Conservation (phyloP, 2,888 invertebrate species). For the Nezara viridula region DNA sequence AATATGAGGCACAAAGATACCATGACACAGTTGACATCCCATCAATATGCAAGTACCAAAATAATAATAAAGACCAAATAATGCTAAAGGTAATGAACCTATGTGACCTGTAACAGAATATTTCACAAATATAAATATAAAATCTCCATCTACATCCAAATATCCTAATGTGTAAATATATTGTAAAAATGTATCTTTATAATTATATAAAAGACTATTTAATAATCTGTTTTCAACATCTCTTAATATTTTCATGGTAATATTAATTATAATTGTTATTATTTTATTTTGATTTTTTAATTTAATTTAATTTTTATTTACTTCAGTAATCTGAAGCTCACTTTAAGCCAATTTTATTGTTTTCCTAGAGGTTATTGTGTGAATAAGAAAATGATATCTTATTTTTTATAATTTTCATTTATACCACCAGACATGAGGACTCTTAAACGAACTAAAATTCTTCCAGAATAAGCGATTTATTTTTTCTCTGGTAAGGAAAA, state of each 20-base stretch:
- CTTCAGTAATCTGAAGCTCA: background rate
- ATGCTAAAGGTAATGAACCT: slow-evolving; percentile 52
- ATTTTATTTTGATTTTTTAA: too few species aligned
- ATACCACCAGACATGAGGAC: too few species aligned
- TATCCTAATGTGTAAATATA: background rate
- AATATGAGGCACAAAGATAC: slow-evolving; percentile 75
- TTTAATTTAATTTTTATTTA: background rate
- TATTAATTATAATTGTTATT: too few species aligned
- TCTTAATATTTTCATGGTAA: too few species aligned
- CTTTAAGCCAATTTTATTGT: background rate
- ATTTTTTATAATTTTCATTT: too few species aligned
- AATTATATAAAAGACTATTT: background rate
- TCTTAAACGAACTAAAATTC: too few species aligned
- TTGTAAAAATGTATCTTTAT: background rate
- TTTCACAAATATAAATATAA: background rate
- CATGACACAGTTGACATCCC: slow-evolving; percentile 74
- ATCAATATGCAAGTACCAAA: slow-evolving; percentile 75
- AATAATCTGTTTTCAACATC: too few species aligned
- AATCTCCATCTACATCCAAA: background rate
- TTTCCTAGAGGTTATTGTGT: too few species aligned
- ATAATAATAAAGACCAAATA: slow-evolving; percentile 73
- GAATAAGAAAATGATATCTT: too few species aligned
- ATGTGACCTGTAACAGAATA: slow-evolving; percentile 45
- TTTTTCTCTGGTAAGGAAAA: too few species aligned
- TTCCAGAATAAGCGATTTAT: too few species aligned